These are phyloP conservation scores for Cnemophilus loriae DNA, from an alignment of 2,113 vertebrate species.

Conservation along the genomic window DNA sequence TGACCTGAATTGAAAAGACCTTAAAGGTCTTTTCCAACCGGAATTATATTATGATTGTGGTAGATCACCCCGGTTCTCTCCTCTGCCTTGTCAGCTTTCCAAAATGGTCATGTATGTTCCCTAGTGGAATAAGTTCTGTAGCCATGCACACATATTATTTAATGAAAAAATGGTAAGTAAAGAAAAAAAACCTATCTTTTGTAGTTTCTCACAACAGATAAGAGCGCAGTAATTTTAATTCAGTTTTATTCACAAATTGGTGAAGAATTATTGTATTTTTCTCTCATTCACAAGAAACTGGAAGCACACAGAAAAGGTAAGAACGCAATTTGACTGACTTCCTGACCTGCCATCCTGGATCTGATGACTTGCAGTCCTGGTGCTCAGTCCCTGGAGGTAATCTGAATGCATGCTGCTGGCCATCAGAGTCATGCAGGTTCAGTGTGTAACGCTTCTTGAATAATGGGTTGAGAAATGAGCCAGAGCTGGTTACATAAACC, in stretches of 20 bases:
- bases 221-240: background rate
- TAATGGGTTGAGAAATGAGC: background rate
- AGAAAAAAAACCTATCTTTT: background rate
- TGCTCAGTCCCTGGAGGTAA: background rate
- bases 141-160: background rate
- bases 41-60: background rate
- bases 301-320: background rate
- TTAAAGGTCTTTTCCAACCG: background rate
- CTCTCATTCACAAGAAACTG: background rate
- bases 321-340: background rate
- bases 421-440: background rate
- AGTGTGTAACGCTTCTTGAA: background rate
- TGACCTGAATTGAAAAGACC: too few species aligned
- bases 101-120: background rate
- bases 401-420: background rate
- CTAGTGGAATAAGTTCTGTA: background rate
- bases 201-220: background rate
- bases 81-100: background rate
- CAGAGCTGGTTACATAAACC: background rate
- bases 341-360: background rate
- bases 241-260: background rate
- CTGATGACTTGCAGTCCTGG: background rate
- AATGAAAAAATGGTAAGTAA: background rate
- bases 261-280: background rate
- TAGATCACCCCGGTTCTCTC: background rate